phyloP scores from a whole-genome alignment of 2,888 invertebrate species.

The Tetramorium bicarinatum region DNA sequence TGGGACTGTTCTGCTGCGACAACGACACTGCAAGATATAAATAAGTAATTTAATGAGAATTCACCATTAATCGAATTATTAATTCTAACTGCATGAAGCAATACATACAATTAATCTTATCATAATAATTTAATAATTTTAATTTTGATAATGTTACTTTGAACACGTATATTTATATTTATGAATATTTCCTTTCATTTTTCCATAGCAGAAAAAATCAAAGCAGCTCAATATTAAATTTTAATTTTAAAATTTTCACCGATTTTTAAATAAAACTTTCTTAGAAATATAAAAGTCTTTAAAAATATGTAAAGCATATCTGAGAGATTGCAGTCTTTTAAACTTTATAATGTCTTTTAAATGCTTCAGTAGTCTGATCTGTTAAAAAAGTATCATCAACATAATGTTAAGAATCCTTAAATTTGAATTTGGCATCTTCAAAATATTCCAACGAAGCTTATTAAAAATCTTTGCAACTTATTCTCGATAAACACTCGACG shows the following conservation, averaged over 20 bases:
- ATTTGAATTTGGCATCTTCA: background rate
- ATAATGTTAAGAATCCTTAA: background rate
- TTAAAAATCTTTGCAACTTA: background rate
- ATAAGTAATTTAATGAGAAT: background rate
- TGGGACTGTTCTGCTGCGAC: conserved; percentile 84
- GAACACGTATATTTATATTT: background rate
- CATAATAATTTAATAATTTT: background rate
- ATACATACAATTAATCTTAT: background rate
- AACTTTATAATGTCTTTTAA: background rate
- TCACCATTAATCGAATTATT: background rate
- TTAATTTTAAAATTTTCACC: background rate
- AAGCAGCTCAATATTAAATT: background rate
- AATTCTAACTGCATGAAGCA: background rate
- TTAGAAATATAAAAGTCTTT: background rate
- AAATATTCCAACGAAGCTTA: background rate
- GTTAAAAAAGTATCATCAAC: background rate
- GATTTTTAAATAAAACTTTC: background rate
- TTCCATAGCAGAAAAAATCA: background rate
- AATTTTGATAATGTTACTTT: background rate
- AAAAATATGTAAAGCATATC: background rate
- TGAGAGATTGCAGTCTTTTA: background rate
- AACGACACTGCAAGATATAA: conserved; percentile 77
- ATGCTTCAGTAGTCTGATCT: background rate
- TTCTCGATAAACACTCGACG: background rate
- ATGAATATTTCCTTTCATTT: background rate